Percentiles rank a stretch among this genome's conserved stretches.
phyloP scores from a whole-genome alignment of 2,797 vertebrate species.

The Onychomys leucogaster region DNA sequence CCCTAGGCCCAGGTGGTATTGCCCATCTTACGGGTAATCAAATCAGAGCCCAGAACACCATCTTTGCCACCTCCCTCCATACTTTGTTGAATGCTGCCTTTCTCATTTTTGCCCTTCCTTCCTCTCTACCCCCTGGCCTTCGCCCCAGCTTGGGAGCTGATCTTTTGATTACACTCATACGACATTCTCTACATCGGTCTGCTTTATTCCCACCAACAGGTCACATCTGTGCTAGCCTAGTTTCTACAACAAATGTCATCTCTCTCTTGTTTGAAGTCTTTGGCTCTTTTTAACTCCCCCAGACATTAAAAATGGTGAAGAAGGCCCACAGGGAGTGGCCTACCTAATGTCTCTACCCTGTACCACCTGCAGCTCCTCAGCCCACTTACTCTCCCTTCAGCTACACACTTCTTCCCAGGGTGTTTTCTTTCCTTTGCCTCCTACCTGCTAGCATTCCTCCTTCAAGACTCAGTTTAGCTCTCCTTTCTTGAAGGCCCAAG shows the following conservation, averaged over 20 bases:
- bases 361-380: neutral
- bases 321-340: neutral
- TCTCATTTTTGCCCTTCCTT: neutral
- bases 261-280: neutral
- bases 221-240: neutral
- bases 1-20: neutral
- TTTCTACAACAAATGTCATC: neutral
- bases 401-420: neutral
- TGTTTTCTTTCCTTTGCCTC: neutral
- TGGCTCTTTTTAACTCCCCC: neutral
- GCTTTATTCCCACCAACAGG: neutral
- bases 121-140: neutral
- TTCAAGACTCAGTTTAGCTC: neutral
- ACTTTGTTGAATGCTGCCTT: neutral
- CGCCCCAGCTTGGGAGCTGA: neutral
- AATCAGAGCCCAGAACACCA: neutral
- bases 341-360: neutral
- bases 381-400: neutral
- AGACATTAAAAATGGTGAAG: neutral
- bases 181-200: neutral
- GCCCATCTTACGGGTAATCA: neutral
- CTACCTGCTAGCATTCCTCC: neutral
- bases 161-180: neutral
- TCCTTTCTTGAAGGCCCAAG: neutral
- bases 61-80: neutral